phyloP scores from a whole-genome alignment of 2,113 vertebrate species.

The Heliornis fulica region DNA sequence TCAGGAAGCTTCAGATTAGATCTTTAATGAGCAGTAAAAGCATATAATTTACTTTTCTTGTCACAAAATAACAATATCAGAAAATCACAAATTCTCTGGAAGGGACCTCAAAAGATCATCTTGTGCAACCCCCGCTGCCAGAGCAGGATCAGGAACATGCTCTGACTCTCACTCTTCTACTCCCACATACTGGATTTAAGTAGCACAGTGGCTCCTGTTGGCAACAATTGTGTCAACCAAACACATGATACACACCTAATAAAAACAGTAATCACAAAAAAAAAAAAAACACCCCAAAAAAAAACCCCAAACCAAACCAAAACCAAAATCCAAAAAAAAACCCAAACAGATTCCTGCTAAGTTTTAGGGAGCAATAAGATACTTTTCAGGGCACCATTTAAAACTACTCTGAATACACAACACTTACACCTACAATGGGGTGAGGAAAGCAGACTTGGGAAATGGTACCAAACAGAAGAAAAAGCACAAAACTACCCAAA shows the following conservation, averaged over 20 bases:
- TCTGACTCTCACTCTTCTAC: not conserved
- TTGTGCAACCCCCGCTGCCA: no score
- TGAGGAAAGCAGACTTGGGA: not conserved
- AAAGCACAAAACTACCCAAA: not conserved
- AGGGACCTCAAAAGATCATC: no score
- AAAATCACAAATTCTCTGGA: no score
- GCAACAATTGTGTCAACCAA: not conserved
- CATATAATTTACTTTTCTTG: not conserved
- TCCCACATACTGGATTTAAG: not conserved
- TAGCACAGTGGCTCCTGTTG: not conserved
- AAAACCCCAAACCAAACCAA: no score
- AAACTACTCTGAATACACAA: not conserved
- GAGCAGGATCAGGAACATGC: no score
- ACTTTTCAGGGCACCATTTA: not conserved
- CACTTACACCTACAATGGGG: not conserved
- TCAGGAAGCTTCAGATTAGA: not conserved
- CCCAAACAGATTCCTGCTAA: not conserved
- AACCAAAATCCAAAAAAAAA: no score
- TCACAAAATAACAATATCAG: no score
- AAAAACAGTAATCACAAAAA: not conserved
- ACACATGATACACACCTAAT: not conserved
- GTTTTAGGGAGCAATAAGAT: not conserved
- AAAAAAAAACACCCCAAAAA: no score
- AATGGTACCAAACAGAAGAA: not conserved
- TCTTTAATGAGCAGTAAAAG: not conserved